Evolutionary conservation across 2,888 invertebrate species (phyloP).

Genomic region (Tetragonisca angustula): DNA sequence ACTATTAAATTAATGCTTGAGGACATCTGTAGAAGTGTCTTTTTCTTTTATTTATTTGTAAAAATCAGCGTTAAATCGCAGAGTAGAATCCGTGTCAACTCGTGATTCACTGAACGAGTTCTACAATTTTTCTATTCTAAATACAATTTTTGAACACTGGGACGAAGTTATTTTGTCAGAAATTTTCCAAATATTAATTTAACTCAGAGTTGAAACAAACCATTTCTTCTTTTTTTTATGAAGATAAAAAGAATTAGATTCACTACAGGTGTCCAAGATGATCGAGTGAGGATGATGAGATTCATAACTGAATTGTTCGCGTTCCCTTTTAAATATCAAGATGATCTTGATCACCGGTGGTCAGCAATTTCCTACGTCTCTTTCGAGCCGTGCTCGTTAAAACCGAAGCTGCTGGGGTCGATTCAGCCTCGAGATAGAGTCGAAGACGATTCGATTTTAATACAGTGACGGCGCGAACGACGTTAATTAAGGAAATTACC

Average conservation of each 20-base stretch:
- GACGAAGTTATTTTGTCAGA: not conserved
- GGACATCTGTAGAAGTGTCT: constrained; percentile 4
- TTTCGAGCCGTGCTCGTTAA: constrained; percentile 16
- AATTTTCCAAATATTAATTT: not conserved
- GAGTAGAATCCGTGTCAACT: not conserved
- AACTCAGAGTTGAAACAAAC: not conserved
- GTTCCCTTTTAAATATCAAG: not conserved
- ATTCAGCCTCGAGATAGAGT: constrained; percentile 16
- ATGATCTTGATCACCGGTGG: not conserved
- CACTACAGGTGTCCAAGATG: constrained; percentile 7
- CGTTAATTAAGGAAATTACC: constrained; percentile 39
- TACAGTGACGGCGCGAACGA: constrained; percentile 11
- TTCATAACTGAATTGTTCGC: not conserved
- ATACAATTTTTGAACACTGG: not conserved
- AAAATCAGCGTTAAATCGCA: not conserved
- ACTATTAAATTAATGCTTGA: not conserved
- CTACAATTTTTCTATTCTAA: not conserved
- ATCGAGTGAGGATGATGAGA: not conserved
- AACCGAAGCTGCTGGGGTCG: constrained; percentile 21
- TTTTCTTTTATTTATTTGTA: not conserved
- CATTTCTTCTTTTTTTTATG: not conserved
- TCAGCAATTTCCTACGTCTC: constrained; percentile 32
- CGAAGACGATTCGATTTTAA: constrained; percentile 27
- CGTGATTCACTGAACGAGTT: not conserved
- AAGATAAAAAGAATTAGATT: not conserved